Conservation (phyloP, 2,113 vertebrate species). For the Entomyzon cyanotis region DNA sequence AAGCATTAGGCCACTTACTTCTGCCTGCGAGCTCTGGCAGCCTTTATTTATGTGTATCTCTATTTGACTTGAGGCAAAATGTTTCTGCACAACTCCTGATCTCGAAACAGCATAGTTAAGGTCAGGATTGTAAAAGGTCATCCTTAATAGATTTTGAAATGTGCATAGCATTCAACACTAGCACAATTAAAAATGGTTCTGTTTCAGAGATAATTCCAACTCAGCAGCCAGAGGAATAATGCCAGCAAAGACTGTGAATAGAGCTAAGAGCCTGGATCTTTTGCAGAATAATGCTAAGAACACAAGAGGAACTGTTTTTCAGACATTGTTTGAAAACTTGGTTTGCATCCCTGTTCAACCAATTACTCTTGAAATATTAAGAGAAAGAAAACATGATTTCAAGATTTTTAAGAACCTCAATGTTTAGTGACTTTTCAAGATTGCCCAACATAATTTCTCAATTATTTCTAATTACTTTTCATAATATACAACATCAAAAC, state of each 20-base stretch:
- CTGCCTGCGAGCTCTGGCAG: neutral
- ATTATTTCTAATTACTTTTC: neutral
- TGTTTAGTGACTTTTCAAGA: neutral
- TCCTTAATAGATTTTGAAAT: constrained; percentile 22
- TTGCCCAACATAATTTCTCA: neutral
- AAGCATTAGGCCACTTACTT: neutral
- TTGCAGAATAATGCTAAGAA: neutral
- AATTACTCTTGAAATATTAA: neutral
- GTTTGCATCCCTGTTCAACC: neutral
- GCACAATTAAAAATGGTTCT: neutral
- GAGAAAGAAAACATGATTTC: neutral
- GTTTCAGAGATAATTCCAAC: neutral
- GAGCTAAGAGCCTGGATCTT: neutral
- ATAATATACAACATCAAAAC: neutral
- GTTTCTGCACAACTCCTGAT: neutral
- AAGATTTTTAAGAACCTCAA: neutral
- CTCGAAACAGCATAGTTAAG: neutral
- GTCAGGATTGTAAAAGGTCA: neutral
- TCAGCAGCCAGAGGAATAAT: neutral
- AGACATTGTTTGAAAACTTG: neutral
- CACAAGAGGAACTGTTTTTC: neutral
- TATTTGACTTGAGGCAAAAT: neutral
- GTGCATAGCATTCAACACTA: neutral
- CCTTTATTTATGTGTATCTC: neutral
- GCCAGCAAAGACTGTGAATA: neutral